phyloP scores from a whole-genome alignment of 2,797 vertebrate genomes.

The Oryzias dopingdopingensis region DNA sequence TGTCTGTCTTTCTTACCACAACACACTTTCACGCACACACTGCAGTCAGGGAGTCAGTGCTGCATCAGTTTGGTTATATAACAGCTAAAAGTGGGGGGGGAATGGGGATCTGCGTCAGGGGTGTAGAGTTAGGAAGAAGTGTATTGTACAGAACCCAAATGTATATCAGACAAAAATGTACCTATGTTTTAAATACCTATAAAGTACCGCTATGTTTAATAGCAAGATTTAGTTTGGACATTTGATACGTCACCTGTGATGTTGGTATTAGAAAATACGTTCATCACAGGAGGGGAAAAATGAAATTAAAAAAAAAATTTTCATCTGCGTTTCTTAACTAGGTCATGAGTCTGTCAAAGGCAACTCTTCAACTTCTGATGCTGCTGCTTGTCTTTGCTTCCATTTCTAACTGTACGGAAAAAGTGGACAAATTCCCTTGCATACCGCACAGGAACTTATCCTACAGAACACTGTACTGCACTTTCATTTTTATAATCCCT shows the following conservation, averaged over 20 bases:
- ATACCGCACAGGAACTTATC: conserved; percentile 9
- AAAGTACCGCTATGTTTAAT: too few species aligned
- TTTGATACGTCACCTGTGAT: neutral
- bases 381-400: conserved; percentile 10
- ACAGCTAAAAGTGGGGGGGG: conserved; percentile 41
- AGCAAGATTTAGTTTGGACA: neutral
- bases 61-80: conserved; percentile 76
- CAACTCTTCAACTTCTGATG: conserved; percentile 7
- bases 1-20: conserved; percentile 43
- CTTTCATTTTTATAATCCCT: too few species aligned
- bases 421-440: conserved; percentile 9
- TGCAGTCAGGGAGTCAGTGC: conserved; percentile 72
- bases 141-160: neutral
- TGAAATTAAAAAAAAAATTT: too few species aligned
- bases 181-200: too few species aligned
- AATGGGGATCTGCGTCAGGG: conserved; percentile 11
- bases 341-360: conserved; percentile 34
- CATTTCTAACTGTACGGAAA: conserved; percentile 2
- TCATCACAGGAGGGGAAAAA: too few species aligned
- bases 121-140: conserved; percentile 14
- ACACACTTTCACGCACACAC: conserved; percentile 31
- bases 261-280: too few species aligned
- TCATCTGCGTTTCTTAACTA: conserved; percentile 49
- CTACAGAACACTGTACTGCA: conserved; percentile 13
- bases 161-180: too few species aligned